These are phyloP conservation scores for Cepaea nemoralis DNA, from an alignment of 1,140 invertebrate species.

Conservation along the genomic window DNA sequence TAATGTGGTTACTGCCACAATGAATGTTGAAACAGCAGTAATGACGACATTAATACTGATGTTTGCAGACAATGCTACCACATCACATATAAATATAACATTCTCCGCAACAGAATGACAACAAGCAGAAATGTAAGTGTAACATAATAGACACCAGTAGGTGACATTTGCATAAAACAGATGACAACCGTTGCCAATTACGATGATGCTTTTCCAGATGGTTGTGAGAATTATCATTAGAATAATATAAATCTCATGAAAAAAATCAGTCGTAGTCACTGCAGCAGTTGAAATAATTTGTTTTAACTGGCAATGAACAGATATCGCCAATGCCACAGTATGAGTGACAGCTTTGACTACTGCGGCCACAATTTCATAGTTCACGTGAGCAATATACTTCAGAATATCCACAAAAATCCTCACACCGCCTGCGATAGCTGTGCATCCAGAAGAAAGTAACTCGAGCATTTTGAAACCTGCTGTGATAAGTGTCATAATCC, in stretches of 20 bases:
- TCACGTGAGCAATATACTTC: conserved; percentile 9
- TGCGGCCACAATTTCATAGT: conserved; percentile 33
- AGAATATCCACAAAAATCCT: background rate
- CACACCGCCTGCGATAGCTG: background rate
- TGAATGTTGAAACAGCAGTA: background rate
- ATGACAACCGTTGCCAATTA: background rate
- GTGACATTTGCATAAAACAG: background rate
- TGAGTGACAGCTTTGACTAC: background rate
- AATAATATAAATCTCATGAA: background rate
- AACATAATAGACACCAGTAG: background rate
- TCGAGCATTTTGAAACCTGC: conserved; percentile 16
- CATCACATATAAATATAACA: background rate
- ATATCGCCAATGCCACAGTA: background rate
- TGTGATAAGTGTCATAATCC: too few species aligned
- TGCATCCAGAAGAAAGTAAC: background rate
- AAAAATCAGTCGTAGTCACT: background rate
- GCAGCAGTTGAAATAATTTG: background rate
- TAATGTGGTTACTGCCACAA: conserved; percentile 36
- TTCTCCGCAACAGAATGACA: background rate
- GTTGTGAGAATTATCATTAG: background rate
- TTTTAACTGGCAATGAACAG: background rate
- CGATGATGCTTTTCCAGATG: background rate
- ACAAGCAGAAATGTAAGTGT: background rate
- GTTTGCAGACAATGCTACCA: background rate
- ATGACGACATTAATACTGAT: background rate